Conservation (phyloP, 2,797 vertebrate species). For the Brachymystax lenok region DNA sequence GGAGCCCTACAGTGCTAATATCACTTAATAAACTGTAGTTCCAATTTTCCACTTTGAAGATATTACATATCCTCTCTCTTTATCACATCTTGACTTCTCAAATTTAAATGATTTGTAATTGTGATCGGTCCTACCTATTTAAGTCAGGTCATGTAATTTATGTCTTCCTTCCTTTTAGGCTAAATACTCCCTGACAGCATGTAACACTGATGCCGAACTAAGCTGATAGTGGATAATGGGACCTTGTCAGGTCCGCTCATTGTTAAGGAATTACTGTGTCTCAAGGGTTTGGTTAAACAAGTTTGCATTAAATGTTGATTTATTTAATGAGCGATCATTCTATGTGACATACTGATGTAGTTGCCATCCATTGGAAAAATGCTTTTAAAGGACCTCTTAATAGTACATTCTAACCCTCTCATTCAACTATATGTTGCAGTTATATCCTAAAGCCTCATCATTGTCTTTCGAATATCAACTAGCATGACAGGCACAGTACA, state of each 20-base stretch:
- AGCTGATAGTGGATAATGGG: slow-evolving; percentile 44
- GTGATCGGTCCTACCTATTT: neutral
- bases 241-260: slow-evolving; percentile 46
- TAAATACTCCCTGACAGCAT: slow-evolving; percentile 42
- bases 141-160: slow-evolving; percentile 36
- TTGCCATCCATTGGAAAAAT: neutral
- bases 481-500: neutral
- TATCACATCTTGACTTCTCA: neutral
- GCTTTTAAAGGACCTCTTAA: neutral
- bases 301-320: slow-evolving; percentile 1
- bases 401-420: neutral
- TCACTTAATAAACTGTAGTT: neutral
- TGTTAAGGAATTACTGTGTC: slow-evolving; percentile 29
- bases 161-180: slow-evolving; percentile 25
- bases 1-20: neutral
- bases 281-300: slow-evolving; percentile 27
- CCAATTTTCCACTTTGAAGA: neutral
- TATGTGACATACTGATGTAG: neutral
- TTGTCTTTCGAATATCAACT: neutral
- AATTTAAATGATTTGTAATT: neutral
- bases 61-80: neutral
- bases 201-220: slow-evolving; percentile 45
- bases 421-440: neutral
- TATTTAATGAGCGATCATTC: neutral
- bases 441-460: neutral